Base-by-base conservation (phyloP, 2,888 invertebrate species). In the Hirtodrosophila cameraria region DNA sequence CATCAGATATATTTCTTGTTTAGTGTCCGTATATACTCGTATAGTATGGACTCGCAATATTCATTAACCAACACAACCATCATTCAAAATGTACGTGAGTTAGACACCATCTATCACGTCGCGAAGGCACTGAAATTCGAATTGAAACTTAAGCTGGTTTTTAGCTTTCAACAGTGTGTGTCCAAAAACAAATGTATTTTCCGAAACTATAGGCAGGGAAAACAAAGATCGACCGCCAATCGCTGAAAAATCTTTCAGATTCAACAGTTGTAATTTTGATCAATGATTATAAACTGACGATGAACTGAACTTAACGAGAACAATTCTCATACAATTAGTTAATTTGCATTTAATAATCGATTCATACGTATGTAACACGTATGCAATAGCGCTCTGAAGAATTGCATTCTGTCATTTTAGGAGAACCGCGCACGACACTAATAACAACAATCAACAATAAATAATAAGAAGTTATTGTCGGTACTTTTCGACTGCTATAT, bases 1-100 rank as follows among this genome's bases (percentile, higher is more conserved):
- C 90, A 28, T 89, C 90, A 11, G 90, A 90, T 43, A 89, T 90
- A 59, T 90, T 90, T 77, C 85, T 90, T 42, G 90, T 90, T 70
- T 90, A 90, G 88, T 86, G 55, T 25, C 41, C 65, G 20, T 39
- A 52, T n/a, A n/a, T n/a, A n/a, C n/a, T n/a, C n/a, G n/a, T n/a
- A n/a, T n/a, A n/a, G n/a, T n/a, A n/a, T n/a, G 8, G 23, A 38
- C 11, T 9, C 2, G 25, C 1, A 15, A 36, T 43, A 25, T 35
- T 18, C n/a, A 25, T 12, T n/a, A n/a, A 53, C n/a, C 35, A 25
- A 11, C 12, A n/a, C n/a, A n/a, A n/a, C n/a, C n/a, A n/a, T n/a
- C n/a, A n/a, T n/a, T n/a, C n/a, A n/a, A n/a, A n/a, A n/a, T n/a
- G n/a, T n/a, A n/a, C n/a, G n/a, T n/a, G n/a, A n/a, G n/a, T n/a